phyloP scores from a whole-genome alignment of 2,113 vertebrate genomes.

The Microtus ochrogaster region DNA sequence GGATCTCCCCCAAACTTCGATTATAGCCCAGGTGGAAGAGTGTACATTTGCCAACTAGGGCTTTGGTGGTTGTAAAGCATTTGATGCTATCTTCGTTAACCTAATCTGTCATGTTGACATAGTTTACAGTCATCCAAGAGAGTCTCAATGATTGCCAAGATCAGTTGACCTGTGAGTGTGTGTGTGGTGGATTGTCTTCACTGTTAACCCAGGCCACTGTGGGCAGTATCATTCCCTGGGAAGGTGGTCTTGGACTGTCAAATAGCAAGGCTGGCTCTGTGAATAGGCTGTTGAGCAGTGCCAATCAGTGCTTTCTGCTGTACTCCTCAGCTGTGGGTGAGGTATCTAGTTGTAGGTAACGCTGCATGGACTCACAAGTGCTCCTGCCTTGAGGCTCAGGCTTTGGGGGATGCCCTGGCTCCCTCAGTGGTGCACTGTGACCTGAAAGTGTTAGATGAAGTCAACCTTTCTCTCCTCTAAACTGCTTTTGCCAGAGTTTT shows the following conservation, averaged over 20 bases:
- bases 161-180: not conserved
- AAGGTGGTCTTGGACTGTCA: not conserved
- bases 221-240: not conserved
- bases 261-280: not conserved
- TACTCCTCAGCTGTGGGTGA: not conserved
- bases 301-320: not conserved
- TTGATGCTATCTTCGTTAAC: not conserved
- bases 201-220: not conserved
- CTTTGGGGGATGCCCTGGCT: not conserved
- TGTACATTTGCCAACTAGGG: not conserved
- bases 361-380: not conserved
- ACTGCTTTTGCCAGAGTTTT: not conserved
- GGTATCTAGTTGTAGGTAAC: not conserved
- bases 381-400: not conserved
- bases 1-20: not conserved
- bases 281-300: not conserved
- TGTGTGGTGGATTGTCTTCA: not conserved
- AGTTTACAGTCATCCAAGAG: not conserved
- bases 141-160: not conserved
- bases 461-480: not conserved
- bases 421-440: not conserved
- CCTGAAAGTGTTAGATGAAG: not conserved
- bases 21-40: not conserved
- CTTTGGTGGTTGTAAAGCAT: not conserved
- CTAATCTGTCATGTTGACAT: not conserved